phyloP scores from a whole-genome alignment of 1,140 invertebrate species.

The Zaprionus camerounensis region DNA sequence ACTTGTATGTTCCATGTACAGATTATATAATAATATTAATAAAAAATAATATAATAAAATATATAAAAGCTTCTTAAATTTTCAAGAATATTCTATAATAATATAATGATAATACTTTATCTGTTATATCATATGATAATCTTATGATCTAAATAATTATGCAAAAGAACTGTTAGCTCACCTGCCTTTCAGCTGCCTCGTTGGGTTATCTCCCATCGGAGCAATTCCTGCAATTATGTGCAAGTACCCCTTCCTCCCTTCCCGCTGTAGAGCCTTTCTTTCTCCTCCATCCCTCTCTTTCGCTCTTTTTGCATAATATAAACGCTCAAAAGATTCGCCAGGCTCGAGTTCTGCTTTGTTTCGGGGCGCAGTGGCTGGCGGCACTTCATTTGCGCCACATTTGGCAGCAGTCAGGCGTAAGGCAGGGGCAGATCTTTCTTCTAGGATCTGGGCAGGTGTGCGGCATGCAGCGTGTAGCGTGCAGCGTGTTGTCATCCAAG shows the following conservation, averaged over 20 bases:
- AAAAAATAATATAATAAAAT: too few species aligned
- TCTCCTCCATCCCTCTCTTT: neutral
- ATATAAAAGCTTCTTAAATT: neutral
- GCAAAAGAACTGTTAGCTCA: neutral
- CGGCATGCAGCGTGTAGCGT: slow-evolving; percentile 53
- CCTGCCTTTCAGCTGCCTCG: slow-evolving; percentile 2
- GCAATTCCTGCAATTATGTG: slow-evolving; percentile 20
- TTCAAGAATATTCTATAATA: neutral
- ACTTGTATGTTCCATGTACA: too few species aligned
- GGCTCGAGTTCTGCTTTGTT: slow-evolving; percentile 24
- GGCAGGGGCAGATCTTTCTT: slow-evolving; percentile 21
- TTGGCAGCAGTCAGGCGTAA: slow-evolving; percentile 52
- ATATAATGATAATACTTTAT: neutral
- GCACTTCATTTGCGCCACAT: slow-evolving; percentile 50
- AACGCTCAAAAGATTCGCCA: neutral
- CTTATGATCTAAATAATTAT: neutral
- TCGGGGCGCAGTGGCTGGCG: neutral
- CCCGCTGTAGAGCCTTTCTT: neutral
- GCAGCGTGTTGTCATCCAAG: slow-evolving; percentile 32
- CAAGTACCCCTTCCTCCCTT: neutral
- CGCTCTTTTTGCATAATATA: slow-evolving; percentile 37
- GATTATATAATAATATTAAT: too few species aligned
- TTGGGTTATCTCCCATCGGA: slow-evolving; percentile 16
- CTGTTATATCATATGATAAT: neutral
- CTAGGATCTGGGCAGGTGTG: slow-evolving; percentile 46